Base-by-base conservation (phyloP, 2,797 vertebrate species). In the Cossypha niveicapilla region DNA sequence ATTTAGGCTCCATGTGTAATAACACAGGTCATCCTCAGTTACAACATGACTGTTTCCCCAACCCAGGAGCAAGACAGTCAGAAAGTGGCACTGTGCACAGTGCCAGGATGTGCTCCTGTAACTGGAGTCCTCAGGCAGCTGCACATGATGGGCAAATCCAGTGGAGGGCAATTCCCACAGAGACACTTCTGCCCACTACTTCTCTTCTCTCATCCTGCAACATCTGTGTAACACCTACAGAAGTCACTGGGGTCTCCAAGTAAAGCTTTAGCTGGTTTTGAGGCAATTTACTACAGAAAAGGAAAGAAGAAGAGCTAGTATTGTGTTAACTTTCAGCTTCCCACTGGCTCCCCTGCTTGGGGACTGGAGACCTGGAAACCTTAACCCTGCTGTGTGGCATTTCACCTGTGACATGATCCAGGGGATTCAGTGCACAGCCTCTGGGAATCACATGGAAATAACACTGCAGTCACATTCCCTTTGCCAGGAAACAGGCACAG, bases 21-120 rank as follows among this genome's bases (percentile, higher is more conserved):
- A 89, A 28, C 45, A 30, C 27, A 67, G 80, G 88, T 85, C 67
- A 79, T 11, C 27, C 45, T 41, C 35, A 32, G 27, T 65, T 71
- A 54, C 67, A 93, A 25, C 23, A 44, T 10, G 67, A 32, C 39
- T 44, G 19, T 85, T 89, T 86, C 81, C 45, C 32, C 27, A 41
- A 5, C 15, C 3, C 28, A 58, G 47, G 50, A 82, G 32, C 8
- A n/a, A 44, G 48, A 53, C 0, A 1, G 54, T 34, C 39, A 68
- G 70, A 61, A 72, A 88, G 27, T 2, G 1, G 34, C 30, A 47
- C 35, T 3, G 10, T 39, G 39, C n/a, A 45, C 48, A 47, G 32
- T 2, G 2, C 21, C 34, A 47, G 27, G 54, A 25, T 21, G 10
- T 80, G 41, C 23, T 79, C 41, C 75, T 79, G 10, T 73, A 28